Evolutionary conservation across 2,888 invertebrate species (phyloP), one percentile per base, ranked within the genome.

Genomic region (Cephus rjabovi): DNA sequence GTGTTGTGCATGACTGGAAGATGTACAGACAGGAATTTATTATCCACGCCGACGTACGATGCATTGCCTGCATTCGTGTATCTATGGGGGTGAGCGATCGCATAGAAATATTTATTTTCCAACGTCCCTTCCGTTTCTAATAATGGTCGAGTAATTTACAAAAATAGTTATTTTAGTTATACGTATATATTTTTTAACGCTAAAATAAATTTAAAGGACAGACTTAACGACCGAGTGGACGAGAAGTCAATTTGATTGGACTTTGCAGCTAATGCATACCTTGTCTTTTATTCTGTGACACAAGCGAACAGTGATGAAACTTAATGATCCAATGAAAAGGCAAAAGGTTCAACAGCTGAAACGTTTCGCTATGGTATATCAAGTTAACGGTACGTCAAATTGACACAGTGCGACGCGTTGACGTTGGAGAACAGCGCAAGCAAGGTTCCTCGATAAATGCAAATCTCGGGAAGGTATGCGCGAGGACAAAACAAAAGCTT

Each of bases 51-150:
- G 77, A 75, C 34, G 56, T 23, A 56, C 56, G 23, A 56, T 56
- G 56, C 56, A 56, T 56, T 9, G 56, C 23, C 23, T 56, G 23
- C 23, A 56, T 75, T 75, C 71, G 23, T 40, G 70, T 80, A 79
- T 79, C 73, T 76, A 76, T 75, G 76, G 69, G 69, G 40, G 76
- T 56, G 76, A 34, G 75, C 73, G 70, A 74, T 77, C 77, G 31
- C 70, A 40, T 79, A 56, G 56, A 56, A 56, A 56, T 56, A 56
- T 56, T 56, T 23, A 56, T 56, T 23, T 56, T 56, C 15, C 56
- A 56, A 56, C 9, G 6, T 56, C 23, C 23, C 56, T 56, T 23
- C 56, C 23, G 9, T 23, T 56, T 23, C 23, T 6, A 56, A 23
- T 56, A 23, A 56, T 23, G 9, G 6, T 56, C 0, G 2, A 56